Evolutionary conservation across 2,888 invertebrate species (phyloP).

Genomic region (Bombylius discolor): DNA sequence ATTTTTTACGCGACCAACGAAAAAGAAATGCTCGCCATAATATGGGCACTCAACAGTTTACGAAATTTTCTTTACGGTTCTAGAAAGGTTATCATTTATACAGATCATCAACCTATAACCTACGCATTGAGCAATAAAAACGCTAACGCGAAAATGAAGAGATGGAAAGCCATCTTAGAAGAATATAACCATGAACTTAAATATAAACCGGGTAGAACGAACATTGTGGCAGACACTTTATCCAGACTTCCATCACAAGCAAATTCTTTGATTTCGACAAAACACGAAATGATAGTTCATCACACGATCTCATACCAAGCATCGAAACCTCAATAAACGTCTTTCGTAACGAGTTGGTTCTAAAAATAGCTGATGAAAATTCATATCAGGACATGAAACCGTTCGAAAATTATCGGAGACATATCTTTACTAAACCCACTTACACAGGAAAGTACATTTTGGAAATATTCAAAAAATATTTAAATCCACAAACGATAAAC

Average conservation of each 20-base stretch:
- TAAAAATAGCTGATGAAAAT: neutral
- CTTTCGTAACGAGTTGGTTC: conserved; percentile 11
- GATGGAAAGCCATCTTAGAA: conserved; percentile 5
- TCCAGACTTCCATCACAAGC: conserved; percentile 2
- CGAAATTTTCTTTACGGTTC: conserved; percentile 10
- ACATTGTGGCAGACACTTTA: too few relatives aligned
- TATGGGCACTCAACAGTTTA: conserved; percentile 5
- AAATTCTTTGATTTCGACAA: conserved; percentile 4
- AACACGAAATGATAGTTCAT: conserved; percentile 5
- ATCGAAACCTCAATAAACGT: conserved; percentile 11
- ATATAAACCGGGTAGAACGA: too few relatives aligned
- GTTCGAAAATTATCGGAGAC: neutral
- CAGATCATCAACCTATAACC: conserved; percentile 12
- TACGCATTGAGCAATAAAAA: conserved; percentile 11
- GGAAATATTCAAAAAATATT: neutral
- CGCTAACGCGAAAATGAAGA: conserved; percentile 7
- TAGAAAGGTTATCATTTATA: conserved; percentile 8
- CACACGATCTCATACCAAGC: conserved; percentile 5
- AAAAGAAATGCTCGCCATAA: too few relatives aligned
- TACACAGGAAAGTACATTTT: neutral
- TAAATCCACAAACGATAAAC: neutral
- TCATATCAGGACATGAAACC: neutral
- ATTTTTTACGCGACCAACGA: conserved; percentile 9
- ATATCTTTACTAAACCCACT: neutral
- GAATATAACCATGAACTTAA: too few relatives aligned